phyloP scores from a whole-genome alignment of 1,140 invertebrate species.

The Cydia fagiglandana region DNA sequence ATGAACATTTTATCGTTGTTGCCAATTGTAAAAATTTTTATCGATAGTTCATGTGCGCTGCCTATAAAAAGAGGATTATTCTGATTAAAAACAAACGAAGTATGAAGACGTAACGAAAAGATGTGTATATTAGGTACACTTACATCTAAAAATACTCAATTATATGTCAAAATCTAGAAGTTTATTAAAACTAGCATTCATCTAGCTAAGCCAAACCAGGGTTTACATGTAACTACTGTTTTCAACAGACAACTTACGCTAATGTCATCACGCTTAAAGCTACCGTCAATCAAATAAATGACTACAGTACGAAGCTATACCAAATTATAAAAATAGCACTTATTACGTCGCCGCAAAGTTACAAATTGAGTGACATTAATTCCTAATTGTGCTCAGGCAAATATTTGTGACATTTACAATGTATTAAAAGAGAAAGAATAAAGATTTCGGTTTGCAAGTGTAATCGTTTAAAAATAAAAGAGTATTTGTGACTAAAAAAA shows the following conservation, averaged over 20 bases:
- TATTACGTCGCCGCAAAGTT: constrained; percentile 12
- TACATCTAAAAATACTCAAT: no score
- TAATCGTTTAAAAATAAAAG: no score
- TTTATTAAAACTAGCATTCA: background rate
- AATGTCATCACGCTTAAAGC: constrained; percentile 31
- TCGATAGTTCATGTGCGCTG: no score
- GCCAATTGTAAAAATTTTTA: no score
- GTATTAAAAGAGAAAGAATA: no score
- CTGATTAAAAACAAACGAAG: no score
- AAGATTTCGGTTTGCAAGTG: no score
- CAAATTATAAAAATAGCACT: constrained; percentile 19
- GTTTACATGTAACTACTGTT: constrained; percentile 27
- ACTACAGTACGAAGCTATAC: background rate
- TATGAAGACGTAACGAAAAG: no score
- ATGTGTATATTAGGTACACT: no score
- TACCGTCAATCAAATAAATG: background rate
- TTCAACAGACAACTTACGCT: constrained; percentile 31
- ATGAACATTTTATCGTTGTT: no score
- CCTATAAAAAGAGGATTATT: no score
- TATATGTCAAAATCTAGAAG: background rate
- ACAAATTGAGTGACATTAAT: background rate
- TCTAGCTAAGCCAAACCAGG: background rate
- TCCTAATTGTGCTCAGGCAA: constrained; percentile 15
- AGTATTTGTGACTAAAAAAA: no score
- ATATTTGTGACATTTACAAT: background rate